These are phyloP conservation scores for Boloria selene DNA, from an alignment of 2,888 invertebrate species.

Conservation along the genomic window DNA sequence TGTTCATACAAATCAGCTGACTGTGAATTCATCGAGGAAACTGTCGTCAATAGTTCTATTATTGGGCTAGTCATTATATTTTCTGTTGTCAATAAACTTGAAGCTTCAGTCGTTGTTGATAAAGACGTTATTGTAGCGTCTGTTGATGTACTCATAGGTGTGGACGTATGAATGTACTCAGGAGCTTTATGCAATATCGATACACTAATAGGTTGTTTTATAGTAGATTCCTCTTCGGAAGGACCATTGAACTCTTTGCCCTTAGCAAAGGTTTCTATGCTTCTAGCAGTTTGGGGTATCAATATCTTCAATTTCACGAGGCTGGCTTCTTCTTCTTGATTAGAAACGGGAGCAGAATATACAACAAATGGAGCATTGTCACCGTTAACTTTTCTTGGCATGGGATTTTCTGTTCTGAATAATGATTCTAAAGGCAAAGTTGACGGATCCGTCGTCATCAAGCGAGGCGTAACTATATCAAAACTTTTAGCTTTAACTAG, in stretches of 20 bases:
- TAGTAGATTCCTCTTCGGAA: conserved; percentile 53
- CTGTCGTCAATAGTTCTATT: conserved; percentile 41
- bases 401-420: conserved; percentile 81
- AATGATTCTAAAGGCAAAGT: conserved; percentile 86
- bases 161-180: conserved; percentile 46
- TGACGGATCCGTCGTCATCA: conserved; percentile 80
- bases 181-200: conserved; percentile 45
- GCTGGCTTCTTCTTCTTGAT: conserved; percentile 59
- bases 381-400: conserved; percentile 55
- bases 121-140: conserved; percentile 47
- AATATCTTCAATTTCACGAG: conserved; percentile 62
- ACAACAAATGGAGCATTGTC: conserved; percentile 71
- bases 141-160: conserved; percentile 46
- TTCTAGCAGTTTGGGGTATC: conserved; percentile 62
- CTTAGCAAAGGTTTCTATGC: conserved; percentile 67
- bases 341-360: conserved; percentile 68
- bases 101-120: conserved; percentile 40
- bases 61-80: conserved; percentile 38
- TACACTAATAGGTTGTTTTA: conserved; percentile 59
- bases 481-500: conserved; percentile 58
- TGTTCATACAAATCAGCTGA: conserved; percentile 11
- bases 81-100: conserved; percentile 40
- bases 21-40: conserved; percentile 25
- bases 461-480: conserved; percentile 69
- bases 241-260: conserved; percentile 69